Percentiles rank a stretch among this genome's conserved stretches.
Evolutionary conservation across 2,888 invertebrate genomes (phyloP).

Genomic region (Archaeoteleia sp.): DNA sequence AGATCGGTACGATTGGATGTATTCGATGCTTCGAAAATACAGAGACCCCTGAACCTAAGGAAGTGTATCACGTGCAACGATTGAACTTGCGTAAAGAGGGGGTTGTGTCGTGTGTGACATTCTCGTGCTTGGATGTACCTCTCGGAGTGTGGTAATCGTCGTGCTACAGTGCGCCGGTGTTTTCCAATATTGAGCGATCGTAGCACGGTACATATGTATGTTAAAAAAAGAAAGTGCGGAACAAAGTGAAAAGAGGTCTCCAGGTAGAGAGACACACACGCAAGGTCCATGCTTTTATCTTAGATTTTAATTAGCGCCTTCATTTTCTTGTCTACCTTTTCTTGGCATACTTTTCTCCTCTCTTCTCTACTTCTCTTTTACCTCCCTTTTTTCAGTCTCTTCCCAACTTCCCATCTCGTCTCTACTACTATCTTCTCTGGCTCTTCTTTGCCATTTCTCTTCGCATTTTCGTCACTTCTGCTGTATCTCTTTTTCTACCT

Average conservation of each 20-base stretch:
- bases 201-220: slow-evolving; percentile 45
- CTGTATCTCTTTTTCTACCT: no score
- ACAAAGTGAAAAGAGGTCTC: slow-evolving; percentile 39
- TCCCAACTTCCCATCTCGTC: no score
- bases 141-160: slow-evolving; percentile 42
- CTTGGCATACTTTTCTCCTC: no score
- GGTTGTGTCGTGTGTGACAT: slow-evolving; percentile 23
- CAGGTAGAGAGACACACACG: slow-evolving; percentile 26
- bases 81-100: slow-evolving; percentile 32
- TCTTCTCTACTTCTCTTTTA: no score
- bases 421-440: no score
- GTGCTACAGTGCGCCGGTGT: slow-evolving; percentile 51
- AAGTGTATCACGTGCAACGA: slow-evolving; percentile 59
- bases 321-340: slow-evolving; percentile 38
- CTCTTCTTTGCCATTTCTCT: no score
- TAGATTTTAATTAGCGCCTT: slow-evolving; percentile 45
- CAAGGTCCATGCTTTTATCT: slow-evolving; percentile 43
- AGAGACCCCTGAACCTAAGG: slow-evolving; percentile 36
- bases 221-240: slow-evolving; percentile 44
- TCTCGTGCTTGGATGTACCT: slow-evolving; percentile 24
- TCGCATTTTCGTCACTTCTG: no score
- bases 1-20: slow-evolving; percentile 56
- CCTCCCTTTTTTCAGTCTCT: no score
- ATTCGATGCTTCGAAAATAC: slow-evolving; percentile 27
- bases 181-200: slow-evolving; percentile 49